phyloP scores from a whole-genome alignment of 2,113 vertebrate genomes.

The Myxocyprinus asiaticus region DNA sequence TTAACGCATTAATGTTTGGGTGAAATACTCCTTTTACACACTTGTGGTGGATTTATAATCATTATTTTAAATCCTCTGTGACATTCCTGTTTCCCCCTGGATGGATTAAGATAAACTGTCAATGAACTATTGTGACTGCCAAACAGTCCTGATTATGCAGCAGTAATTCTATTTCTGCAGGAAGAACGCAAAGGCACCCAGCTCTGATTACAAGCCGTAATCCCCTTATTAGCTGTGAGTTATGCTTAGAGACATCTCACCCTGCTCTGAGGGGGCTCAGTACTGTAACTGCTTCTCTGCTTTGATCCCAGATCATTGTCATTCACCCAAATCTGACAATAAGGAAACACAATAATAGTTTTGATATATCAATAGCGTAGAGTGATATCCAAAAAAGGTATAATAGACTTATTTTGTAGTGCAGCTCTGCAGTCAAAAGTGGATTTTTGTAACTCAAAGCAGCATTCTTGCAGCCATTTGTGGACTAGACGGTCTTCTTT shows the following conservation, averaged over 20 bases:
- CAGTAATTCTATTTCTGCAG: slow-evolving; percentile 48
- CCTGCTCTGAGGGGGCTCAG: slow-evolving; percentile 2
- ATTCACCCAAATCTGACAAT: not conserved
- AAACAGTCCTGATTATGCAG: slow-evolving; percentile 41
- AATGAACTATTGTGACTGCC: slow-evolving; percentile 40
- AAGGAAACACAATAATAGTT: not conserved
- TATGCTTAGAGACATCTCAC: slow-evolving; percentile 36
- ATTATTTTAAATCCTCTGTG: slow-evolving; percentile 13
- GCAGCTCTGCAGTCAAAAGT: too few species aligned
- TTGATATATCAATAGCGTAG: not conserved
- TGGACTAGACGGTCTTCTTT: too few species aligned
- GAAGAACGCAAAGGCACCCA: slow-evolving; percentile 33
- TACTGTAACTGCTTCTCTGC: slow-evolving; percentile 1
- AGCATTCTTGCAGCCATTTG: too few species aligned
- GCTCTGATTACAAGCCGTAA: slow-evolving; percentile 57
- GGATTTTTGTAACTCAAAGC: too few species aligned
- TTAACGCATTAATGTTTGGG: too few species aligned
- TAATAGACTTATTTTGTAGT: too few species aligned
- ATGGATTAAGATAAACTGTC: slow-evolving; percentile 52
- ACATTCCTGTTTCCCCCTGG: slow-evolving; percentile 39
- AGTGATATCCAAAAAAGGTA: too few species aligned
- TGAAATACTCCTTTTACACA: too few species aligned
- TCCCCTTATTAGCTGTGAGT: slow-evolving; percentile 61
- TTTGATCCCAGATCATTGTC: slow-evolving; percentile 24
- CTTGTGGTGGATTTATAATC: not conserved